Evolutionary conservation across 2,113 vertebrate genomes (phyloP), one percentile per base, ranked within the genome.

Genomic region (Embiotoca jacksoni): DNA sequence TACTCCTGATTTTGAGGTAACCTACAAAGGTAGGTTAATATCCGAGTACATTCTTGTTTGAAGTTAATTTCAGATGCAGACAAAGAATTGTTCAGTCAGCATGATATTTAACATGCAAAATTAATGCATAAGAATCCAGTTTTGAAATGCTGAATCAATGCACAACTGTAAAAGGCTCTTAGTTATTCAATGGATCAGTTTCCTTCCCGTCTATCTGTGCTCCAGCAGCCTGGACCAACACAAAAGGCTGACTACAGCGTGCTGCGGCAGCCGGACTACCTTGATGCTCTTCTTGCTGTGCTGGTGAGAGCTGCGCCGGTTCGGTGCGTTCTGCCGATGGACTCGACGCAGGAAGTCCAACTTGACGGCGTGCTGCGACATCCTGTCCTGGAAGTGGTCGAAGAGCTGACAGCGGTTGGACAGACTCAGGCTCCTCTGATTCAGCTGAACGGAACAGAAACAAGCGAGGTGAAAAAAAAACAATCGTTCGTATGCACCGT

Each of bases 351-450:
- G 92, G 90, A 99, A 99, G 93, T 99, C 97, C 88, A 99, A 94
- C 92, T 98, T 99, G 85, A 99, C 96, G 1, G 97, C 96, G 0
- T 99, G 98, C 94, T 99, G 98, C 7, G 98, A 99, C 87, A 99
- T 96, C 86, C 96, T 95, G 91, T 99, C 98, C 93, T 99, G 98
- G 92, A 99, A 99, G 89, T 96, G 96, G 94, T 99, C 98, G 72
- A 99, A 99, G 59, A 99, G 97, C 94, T 97, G 97, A 93, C 98
- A 99, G 90, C 97, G 96, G 86, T 97, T 97, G 89, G 97, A 98
- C 82, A 99, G 91, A 31, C 97, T 98, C 93, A 99, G 94, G 92
- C 91, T 97, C 94, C 96, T 97, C 95, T 98, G 97, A 92, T 97
- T 99, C 88, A 99, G 95, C 98, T 99, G 91, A 79, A 80, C 85